A percentile compares a stretch with the other conserved stretches of the same genome.
Conservation (phyloP, 1,140 invertebrate species). For the Oreohelix idahoensis region DNA sequence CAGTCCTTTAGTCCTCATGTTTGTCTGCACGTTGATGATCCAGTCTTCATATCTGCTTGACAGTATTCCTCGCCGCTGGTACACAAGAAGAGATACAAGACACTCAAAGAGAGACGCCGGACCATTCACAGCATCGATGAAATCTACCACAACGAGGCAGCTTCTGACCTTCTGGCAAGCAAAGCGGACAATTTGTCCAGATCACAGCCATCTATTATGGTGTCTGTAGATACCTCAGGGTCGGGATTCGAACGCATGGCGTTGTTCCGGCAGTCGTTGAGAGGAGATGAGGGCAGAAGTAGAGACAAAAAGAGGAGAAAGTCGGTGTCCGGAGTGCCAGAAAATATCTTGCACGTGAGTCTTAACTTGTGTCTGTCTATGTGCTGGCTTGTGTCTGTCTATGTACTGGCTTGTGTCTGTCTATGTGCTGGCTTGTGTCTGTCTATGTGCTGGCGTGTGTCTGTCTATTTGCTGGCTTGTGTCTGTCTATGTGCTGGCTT, state of each 20-base stretch:
- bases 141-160: conserved; percentile 44
- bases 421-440: too few relatives aligned
- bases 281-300: conserved; percentile 36
- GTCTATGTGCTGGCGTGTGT: too few relatives aligned
- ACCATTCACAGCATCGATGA: conserved; percentile 57
- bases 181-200: conserved; percentile 48
- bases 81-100: conserved; percentile 60
- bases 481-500: too few relatives aligned
- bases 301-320: conserved; percentile 54
- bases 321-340: conserved; percentile 62
- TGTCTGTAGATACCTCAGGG: conserved; percentile 66
- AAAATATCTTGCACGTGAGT: conserved; percentile 56
- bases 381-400: too few relatives aligned
- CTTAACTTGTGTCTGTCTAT: neutral
- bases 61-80: conserved; percentile 24
- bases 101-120: conserved; percentile 50
- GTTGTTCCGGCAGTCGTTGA: conserved; percentile 58
- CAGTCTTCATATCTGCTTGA: too few relatives aligned
- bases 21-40: too few relatives aligned
- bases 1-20: too few relatives aligned
- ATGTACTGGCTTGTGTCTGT: too few relatives aligned
- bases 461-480: too few relatives aligned
- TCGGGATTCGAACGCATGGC: conserved; percentile 64
- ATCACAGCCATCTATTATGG: conserved; percentile 58
- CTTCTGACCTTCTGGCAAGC: conserved; percentile 33